A percentile compares a stretch with the other conserved stretches of the same genome.
phyloP scores from a whole-genome alignment of 1,140 invertebrate genomes.

The Panagrolaimus sp. region DNA sequence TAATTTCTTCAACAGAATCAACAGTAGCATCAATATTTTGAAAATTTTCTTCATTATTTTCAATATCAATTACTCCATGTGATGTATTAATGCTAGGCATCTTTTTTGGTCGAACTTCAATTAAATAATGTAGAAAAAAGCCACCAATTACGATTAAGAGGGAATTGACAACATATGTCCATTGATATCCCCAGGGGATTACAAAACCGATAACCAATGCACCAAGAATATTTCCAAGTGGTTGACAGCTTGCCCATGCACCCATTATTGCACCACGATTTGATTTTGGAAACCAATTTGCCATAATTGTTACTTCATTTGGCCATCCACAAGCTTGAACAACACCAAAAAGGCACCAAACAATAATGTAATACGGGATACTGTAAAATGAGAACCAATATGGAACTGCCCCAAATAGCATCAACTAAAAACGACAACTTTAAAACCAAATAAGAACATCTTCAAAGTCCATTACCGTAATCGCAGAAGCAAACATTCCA shows the following conservation, averaged over 20 bases:
- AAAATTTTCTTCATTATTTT: neutral
- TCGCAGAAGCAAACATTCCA: conserved; percentile 62
- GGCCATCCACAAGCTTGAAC: conserved; percentile 62
- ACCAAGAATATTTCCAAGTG: conserved; percentile 64
- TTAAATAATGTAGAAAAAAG: conserved; percentile 59
- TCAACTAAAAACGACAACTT: conserved; percentile 60
- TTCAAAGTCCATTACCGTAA: conserved; percentile 56
- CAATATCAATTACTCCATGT: neutral
- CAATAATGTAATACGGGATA: conserved; percentile 60
- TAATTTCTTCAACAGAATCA: conserved; percentile 2
- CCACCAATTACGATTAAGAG: conserved; percentile 60
- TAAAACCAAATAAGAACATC: conserved; percentile 23
- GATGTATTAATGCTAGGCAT: conserved; percentile 30
- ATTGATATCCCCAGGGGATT: conserved; percentile 63
- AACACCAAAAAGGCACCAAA: conserved; percentile 60
- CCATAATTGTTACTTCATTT: conserved; percentile 60
- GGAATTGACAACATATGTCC: conserved; percentile 62
- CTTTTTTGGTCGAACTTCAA: conserved; percentile 60
- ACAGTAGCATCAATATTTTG: neutral
- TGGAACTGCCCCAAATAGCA: conserved; percentile 63
- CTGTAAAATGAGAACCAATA: conserved; percentile 62
- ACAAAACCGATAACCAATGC: conserved; percentile 61
- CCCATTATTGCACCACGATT: conserved; percentile 63
- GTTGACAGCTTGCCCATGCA: conserved; percentile 63
- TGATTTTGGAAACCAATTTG: conserved; percentile 61